A percentile compares a stretch with the other conserved stretches of the same genome.
These are phyloP conservation scores for Deladenus siricidicola DNA, from an alignment of 2,888 invertebrate species.

Conservation along the genomic window DNA sequence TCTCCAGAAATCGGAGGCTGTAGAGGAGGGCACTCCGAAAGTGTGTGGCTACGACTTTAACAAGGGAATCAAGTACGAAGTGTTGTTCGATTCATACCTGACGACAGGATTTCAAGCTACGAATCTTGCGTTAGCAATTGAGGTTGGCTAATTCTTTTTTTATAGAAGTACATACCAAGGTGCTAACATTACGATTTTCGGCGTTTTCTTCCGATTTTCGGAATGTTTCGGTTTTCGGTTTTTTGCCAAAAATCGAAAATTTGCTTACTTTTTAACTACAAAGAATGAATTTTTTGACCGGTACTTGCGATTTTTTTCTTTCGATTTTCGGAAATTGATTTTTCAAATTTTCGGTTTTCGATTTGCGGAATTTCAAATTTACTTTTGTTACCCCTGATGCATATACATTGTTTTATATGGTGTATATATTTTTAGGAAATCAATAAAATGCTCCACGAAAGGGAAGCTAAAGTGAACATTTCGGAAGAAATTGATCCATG, in stretches of 20 bases:
- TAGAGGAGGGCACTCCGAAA: slow-evolving; percentile 16
- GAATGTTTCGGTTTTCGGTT: too few relatives aligned
- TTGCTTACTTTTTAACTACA: too few relatives aligned
- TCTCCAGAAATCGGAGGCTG: slow-evolving; percentile 36
- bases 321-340: too few relatives aligned
- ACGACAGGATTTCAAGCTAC: slow-evolving; percentile 94
- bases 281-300: too few relatives aligned
- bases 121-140: slow-evolving; percentile 79
- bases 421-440: slow-evolving; percentile 33
- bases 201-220: too few relatives aligned
- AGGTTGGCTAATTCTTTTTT: slow-evolving; percentile 65
- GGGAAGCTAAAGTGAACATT: slow-evolving; percentile 24
- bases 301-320: too few relatives aligned
- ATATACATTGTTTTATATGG: too few relatives aligned
- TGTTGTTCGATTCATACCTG: slow-evolving; percentile 70
- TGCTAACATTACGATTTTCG: slow-evolving; percentile 7
- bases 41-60: slow-evolving; percentile 81
- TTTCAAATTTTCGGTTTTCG: too few relatives aligned
- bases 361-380: too few relatives aligned
- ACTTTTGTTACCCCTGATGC: too few relatives aligned
- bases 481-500: slow-evolving; percentile 26
- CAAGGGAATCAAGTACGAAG: slow-evolving; percentile 73
- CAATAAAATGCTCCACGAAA: slow-evolving; percentile 39
- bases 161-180: slow-evolving; percentile 3
- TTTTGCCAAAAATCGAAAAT: too few relatives aligned